Conservation (phyloP, 1,140 invertebrate genomes). For the Formica exsecta region DNA sequence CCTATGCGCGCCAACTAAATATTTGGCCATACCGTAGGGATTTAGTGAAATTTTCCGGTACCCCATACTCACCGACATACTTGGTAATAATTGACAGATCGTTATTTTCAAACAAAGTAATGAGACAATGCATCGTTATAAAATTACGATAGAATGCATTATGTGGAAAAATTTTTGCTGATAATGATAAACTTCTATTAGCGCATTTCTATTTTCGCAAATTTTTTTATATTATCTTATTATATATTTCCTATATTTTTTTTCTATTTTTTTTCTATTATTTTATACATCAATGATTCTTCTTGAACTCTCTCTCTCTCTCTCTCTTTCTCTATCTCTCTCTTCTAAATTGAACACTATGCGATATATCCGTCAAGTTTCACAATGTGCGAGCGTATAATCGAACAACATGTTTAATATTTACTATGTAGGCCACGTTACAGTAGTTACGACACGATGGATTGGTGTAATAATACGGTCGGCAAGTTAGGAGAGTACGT, state of each 20-base stretch:
- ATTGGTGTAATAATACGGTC: slow-evolving; percentile 42
- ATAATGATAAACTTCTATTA: background rate
- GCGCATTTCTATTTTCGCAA: too few species aligned
- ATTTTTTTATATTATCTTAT: too few species aligned
- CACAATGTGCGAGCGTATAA: slow-evolving; percentile 5
- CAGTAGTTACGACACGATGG: slow-evolving; percentile 51
- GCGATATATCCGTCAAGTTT: slow-evolving; percentile 16
- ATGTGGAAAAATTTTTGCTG: background rate
- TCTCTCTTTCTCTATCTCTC: background rate
- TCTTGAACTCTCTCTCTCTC: background rate
- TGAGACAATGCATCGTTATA: slow-evolving; percentile 4
- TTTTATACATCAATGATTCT: background rate
- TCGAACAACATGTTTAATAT: slow-evolving; percentile 47
- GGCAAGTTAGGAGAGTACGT: slow-evolving; percentile 12
- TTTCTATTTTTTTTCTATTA: background rate
- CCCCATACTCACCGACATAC: slow-evolving; percentile 30
- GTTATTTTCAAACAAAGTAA: slow-evolving; percentile 22
- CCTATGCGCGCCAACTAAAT: slow-evolving; percentile 55
- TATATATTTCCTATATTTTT: too few species aligned
- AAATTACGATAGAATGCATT: slow-evolving; percentile 5
- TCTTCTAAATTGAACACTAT: background rate
- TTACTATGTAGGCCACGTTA: slow-evolving; percentile 44
- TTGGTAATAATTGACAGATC: slow-evolving; percentile 38
- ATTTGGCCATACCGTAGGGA: slow-evolving; percentile 20
- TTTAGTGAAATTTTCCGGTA: slow-evolving; percentile 31